Evolutionary conservation across 2,888 invertebrate species (phyloP).

Genomic region (Creontiades dilutus): DNA sequence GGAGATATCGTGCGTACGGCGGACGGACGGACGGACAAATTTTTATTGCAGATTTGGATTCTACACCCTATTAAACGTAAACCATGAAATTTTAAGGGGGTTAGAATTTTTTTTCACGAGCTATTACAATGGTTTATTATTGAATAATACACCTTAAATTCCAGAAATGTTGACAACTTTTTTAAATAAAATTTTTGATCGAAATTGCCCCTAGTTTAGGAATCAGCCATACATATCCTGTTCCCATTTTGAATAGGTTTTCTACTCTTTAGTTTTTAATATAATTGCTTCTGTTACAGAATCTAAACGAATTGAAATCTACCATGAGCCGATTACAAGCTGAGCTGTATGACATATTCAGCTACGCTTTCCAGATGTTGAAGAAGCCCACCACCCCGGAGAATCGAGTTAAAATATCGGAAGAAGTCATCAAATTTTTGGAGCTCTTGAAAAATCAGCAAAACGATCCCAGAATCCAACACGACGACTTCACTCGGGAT

Average conservation of each 20-base stretch:
- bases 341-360: conserved; percentile 50
- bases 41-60: too few species aligned
- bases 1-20: too few species aligned
- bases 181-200: too few species aligned
- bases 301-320: background rate
- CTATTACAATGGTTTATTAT: too few species aligned
- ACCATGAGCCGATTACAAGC: background rate
- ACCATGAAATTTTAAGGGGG: too few species aligned
- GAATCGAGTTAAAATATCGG: background rate
- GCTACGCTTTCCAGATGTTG: conserved; percentile 21
- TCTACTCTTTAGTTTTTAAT: background rate
- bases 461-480: background rate
- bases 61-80: too few species aligned
- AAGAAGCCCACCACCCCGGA: conserved; percentile 27
- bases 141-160: too few species aligned
- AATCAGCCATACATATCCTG: too few species aligned
- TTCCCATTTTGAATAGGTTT: background rate
- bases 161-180: too few species aligned
- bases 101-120: too few species aligned
- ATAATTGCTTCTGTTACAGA: background rate
- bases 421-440: conserved; percentile 46
- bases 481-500: conserved; percentile 22
- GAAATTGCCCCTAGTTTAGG: too few species aligned
- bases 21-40: too few species aligned
- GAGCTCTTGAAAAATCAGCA: conserved; percentile 37